Evolutionary conservation across 2,797 vertebrate genomes (phyloP).

Genomic region (Yasuhikotakia modesta): DNA sequence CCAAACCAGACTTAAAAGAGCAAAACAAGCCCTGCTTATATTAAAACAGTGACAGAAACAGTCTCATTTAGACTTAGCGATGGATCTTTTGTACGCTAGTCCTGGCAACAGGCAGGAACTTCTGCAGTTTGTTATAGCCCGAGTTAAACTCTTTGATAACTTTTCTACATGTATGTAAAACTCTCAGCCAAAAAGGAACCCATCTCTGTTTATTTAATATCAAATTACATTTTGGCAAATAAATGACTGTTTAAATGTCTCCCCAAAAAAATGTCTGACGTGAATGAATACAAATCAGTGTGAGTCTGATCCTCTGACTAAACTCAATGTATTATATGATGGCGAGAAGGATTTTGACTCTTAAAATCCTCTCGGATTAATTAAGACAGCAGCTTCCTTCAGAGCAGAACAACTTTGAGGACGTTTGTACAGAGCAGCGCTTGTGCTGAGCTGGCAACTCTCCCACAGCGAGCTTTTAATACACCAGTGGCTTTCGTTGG

Average conservation of each 20-base stretch:
- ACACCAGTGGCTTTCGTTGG: slow-evolving; percentile 9
- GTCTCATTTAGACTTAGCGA: no score
- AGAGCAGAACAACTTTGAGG: slow-evolving; percentile 8
- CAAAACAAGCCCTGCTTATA: no score
- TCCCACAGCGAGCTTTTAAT: slow-evolving; percentile 37
- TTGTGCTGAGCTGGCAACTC: slow-evolving; percentile 49
- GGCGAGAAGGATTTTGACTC: background rate
- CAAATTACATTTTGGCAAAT: background rate
- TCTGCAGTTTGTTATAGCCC: no score
- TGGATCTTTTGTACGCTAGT: no score
- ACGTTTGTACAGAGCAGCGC: slow-evolving; percentile 35
- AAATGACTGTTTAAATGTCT: background rate
- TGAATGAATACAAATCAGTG: slow-evolving; percentile 12
- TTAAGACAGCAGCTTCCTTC: slow-evolving; percentile 28
- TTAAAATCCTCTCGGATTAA: slow-evolving; percentile 22
- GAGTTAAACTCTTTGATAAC: no score
- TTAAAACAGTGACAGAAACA: no score
- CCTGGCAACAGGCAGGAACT: no score
- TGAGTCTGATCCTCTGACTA: slow-evolving; percentile 11
- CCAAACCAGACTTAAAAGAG: no score
- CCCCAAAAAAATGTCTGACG: background rate
- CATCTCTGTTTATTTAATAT: background rate
- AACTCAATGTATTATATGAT: slow-evolving; percentile 1
- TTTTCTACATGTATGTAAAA: background rate
- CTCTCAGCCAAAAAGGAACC: background rate